Base-by-base conservation (phyloP, 2,888 invertebrate genomes). In the Aphidoletes aphidimyza region DNA sequence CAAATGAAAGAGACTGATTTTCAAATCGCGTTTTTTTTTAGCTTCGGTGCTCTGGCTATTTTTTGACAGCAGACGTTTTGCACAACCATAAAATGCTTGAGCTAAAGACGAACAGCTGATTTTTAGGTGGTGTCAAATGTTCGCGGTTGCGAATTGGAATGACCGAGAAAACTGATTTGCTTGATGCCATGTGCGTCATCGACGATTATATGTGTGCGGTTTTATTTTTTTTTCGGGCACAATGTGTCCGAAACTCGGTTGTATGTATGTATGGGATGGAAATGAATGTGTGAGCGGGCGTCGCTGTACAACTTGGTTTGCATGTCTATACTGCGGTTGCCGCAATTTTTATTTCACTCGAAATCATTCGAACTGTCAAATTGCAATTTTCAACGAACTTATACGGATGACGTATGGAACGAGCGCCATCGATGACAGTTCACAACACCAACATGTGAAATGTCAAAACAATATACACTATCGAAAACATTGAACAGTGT, bases 301-400 rank as follows among this genome's bases (percentile, higher is more conserved):
- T 49, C n/a, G 6, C 49, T 49, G 6, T 39, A 39, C 39, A 11
- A 39, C n/a, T n/a, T n/a, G n/a, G n/a, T n/a, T n/a, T n/a, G n/a
- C n/a, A n/a, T n/a, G n/a, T n/a, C n/a, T n/a, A n/a, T n/a, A 54
- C 11, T 69, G 69, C 69, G 69, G 69, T 34, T 69, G 69, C 30
- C 69, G 69, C 69, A 69, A 54, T 69, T 69, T 69, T 69, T 34
- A 69, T 69, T 54, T 54, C 54, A 54, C 22, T 54, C n/a, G n/a
- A n/a, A n/a, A n/a, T n/a, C n/a, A n/a, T n/a, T n/a, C n/a, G n/a
- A n/a, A n/a, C n/a, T n/a, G n/a, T n/a, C n/a, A n/a, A n/a, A n/a
- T n/a, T n/a, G n/a, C n/a, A n/a, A n/a, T n/a, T n/a, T n/a, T n/a
- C n/a, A n/a, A n/a, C n/a, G n/a, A n/a, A n/a, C n/a, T n/a, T n/a